Conservation (phyloP, 2,113 vertebrate genomes). For the Halichoerus grypus region DNA sequence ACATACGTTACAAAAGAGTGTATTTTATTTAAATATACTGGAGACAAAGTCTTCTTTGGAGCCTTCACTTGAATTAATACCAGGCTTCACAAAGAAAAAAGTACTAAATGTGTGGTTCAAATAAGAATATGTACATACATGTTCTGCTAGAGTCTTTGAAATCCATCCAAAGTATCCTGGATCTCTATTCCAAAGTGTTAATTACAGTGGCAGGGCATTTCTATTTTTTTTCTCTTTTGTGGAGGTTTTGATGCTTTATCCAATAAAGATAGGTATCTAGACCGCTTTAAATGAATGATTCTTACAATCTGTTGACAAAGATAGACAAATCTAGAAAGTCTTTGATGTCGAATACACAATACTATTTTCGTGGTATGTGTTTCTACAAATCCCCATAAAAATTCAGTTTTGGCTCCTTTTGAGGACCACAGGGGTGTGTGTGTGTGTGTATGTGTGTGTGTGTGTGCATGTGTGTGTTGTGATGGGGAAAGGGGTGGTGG, state of each 20-base stretch:
- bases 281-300: neutral
- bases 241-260: conserved; percentile 1
- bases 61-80: neutral
- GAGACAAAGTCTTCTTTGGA: neutral
- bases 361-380: neutral
- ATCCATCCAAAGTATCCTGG: neutral
- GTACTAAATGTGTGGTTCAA: neutral
- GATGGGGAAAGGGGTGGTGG: neutral
- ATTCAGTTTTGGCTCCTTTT: neutral
- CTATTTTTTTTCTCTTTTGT: neutral
- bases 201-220: neutral
- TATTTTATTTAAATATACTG: neutral
- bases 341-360: neutral
- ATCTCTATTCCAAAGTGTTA: neutral
- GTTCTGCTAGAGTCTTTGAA: neutral
- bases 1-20: neutral
- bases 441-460: neutral
- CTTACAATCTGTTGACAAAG: neutral
- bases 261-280: neutral
- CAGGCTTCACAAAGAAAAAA: neutral
- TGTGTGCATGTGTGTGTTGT: neutral
- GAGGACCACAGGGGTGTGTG: neutral
- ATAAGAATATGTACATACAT: neutral
- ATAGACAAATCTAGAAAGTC: neutral
- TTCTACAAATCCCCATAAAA: conserved; percentile 32